Evolutionary conservation across 2,888 invertebrate species (phyloP).

Genomic region (Helleia helle): DNA sequence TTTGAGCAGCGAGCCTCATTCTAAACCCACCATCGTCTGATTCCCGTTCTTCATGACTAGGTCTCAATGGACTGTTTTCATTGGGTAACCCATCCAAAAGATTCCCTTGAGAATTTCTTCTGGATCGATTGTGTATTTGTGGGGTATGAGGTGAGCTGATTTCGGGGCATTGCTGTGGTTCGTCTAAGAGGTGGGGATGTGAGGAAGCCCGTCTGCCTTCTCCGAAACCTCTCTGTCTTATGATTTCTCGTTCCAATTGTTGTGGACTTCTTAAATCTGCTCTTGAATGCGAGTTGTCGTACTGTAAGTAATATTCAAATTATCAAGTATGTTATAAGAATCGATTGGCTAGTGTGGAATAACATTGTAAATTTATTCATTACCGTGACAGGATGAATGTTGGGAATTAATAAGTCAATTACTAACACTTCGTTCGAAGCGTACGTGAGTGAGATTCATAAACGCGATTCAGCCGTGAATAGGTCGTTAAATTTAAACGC

Average conservation of each 20-base stretch:
- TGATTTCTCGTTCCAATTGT: slow-evolving; percentile 75
- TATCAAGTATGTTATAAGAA: no score
- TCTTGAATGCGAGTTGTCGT: slow-evolving; percentile 59
- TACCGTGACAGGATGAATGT: background rate
- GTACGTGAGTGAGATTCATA: slow-evolving; percentile 1
- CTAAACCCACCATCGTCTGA: slow-evolving; percentile 78
- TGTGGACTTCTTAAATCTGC: slow-evolving; percentile 75
- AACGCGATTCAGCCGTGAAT: background rate
- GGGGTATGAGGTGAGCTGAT: slow-evolving; percentile 46
- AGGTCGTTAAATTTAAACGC: no score
- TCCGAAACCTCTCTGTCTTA: slow-evolving; percentile 69
- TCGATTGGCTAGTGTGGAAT: no score
- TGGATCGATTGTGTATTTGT: slow-evolving; percentile 49
- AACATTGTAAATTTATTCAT: slow-evolving; percentile 6
- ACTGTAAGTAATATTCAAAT: slow-evolving; percentile 36
- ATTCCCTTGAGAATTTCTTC: slow-evolving; percentile 76
- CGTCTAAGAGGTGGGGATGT: slow-evolving; percentile 78
- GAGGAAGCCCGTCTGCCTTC: slow-evolving; percentile 77
- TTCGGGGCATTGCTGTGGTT: slow-evolving; percentile 52
- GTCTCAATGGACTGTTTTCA: slow-evolving; percentile 38
- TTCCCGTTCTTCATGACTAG: slow-evolving; percentile 59
- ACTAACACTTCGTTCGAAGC: slow-evolving; percentile 1
- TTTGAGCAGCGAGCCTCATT: slow-evolving; percentile 51
- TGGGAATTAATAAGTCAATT: slow-evolving; percentile 4
- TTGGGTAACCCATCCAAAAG: slow-evolving; percentile 62